Conservation (phyloP, 2,113 vertebrate species). For the Fulmarus glacialis region DNA sequence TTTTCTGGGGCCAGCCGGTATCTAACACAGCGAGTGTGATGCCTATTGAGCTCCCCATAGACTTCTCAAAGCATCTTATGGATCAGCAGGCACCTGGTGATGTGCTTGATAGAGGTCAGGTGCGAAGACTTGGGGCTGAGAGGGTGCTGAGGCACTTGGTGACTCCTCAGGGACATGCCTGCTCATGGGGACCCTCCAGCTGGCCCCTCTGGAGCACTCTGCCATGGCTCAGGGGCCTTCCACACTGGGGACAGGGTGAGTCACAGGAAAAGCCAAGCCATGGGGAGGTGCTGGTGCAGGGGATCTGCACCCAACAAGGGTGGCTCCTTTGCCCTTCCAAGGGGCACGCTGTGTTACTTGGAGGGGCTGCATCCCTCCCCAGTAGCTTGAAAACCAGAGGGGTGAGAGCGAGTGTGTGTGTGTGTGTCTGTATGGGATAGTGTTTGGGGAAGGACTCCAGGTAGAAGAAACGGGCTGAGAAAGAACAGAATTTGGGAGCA, state of each 20-base stretch:
- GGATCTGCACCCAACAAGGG: neutral
- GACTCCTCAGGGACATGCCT: neutral
- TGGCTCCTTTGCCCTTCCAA: neutral
- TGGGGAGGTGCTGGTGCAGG: neutral
- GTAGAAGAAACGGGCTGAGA: neutral
- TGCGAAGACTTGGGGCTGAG: neutral
- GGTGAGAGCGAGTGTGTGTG: neutral
- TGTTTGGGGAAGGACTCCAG: neutral
- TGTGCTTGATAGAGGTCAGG: neutral
- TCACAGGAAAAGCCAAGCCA: neutral
- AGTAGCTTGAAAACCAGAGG: neutral
- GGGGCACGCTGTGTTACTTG: fast-evolving
- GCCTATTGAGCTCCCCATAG: neutral
- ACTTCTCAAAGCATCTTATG: neutral
- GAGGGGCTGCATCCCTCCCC: neutral
- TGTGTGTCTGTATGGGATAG: neutral
- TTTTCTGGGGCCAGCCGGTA: neutral
- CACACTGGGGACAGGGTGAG: neutral
- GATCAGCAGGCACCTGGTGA: neutral
- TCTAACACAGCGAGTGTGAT: fast-evolving
- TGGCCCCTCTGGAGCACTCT: neutral
- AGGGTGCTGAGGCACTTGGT: neutral
- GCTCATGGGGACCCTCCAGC: neutral
- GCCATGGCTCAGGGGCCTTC: fast-evolving
- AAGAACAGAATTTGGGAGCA: neutral